phyloP scores from a whole-genome alignment of 2,113 vertebrate genomes.

The Spermophilus dauricus region DNA sequence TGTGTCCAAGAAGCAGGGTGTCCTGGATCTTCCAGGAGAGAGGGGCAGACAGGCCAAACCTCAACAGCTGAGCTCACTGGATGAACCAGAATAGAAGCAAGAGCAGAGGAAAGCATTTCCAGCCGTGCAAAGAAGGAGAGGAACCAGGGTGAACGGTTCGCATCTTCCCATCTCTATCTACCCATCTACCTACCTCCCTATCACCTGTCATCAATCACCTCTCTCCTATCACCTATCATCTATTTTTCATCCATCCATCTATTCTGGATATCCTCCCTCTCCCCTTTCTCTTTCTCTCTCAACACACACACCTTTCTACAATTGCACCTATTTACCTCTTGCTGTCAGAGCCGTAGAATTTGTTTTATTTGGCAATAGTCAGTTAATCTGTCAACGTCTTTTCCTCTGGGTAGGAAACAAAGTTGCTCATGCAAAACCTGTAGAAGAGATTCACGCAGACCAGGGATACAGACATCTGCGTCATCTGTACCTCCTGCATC shows the following conservation, averaged over 20 bases:
- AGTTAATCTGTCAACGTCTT: not conserved
- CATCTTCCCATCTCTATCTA: no score
- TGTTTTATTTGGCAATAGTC: not conserved
- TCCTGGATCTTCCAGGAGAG: not conserved
- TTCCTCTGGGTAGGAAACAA: not conserved
- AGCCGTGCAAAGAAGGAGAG: fast-evolving
- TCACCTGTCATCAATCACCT: no score
- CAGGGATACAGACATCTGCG: not conserved
- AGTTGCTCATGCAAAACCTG: not conserved
- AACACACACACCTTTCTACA: not conserved
- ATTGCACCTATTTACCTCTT: not conserved
- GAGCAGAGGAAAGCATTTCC: not conserved
- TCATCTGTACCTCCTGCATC: not conserved
- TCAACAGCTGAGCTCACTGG: not conserved
- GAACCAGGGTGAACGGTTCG: not conserved
- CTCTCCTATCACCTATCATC: no score
- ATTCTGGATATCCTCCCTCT: no score
- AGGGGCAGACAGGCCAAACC: not conserved
- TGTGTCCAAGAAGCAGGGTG: fast-evolving
- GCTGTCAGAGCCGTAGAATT: not conserved
- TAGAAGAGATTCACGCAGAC: not conserved
- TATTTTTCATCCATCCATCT: not conserved
- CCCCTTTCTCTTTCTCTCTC: no score
- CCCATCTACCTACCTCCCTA: not conserved
- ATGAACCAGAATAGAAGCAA: fast-evolving